Evolutionary conservation across 1,140 invertebrate genomes (phyloP).

Genomic region (Wasmannia auropunctata): DNA sequence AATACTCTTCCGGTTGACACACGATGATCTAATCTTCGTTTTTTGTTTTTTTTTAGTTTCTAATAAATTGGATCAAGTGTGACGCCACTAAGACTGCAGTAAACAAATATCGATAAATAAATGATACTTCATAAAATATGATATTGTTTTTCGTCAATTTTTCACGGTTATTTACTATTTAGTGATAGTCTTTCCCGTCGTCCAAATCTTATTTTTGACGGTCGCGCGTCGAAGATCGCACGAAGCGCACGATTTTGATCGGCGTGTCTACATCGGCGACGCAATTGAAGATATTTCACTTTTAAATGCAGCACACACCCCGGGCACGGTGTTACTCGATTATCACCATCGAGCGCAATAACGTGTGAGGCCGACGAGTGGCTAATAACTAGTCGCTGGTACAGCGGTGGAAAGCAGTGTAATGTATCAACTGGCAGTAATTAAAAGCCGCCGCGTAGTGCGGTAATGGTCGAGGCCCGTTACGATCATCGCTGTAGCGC

Average conservation of each 20-base stretch:
- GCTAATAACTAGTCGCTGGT: slow-evolving; percentile 66
- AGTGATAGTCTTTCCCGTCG: neutral
- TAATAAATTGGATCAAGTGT: neutral
- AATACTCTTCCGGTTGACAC: neutral
- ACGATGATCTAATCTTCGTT: neutral
- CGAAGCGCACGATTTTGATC: slow-evolving; percentile 7
- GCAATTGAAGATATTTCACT: slow-evolving; percentile 49
- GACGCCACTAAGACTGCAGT: neutral
- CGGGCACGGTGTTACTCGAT: slow-evolving; percentile 25
- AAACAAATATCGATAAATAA: neutral
- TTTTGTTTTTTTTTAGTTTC: no score
- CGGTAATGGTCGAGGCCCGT: slow-evolving; percentile 65
- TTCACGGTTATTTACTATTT: neutral
- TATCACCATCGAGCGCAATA: slow-evolving; percentile 54
- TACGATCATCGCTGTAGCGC: slow-evolving; percentile 65
- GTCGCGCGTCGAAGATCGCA: no score
- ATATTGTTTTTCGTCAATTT: neutral
- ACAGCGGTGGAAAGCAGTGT: slow-evolving; percentile 45
- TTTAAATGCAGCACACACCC: slow-evolving; percentile 38
- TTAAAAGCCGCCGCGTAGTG: slow-evolving; percentile 71
- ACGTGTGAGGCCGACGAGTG: slow-evolving; percentile 61
- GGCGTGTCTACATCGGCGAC: neutral
- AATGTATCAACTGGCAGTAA: slow-evolving; percentile 73
- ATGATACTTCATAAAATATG: neutral
- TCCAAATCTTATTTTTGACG: neutral